These are phyloP conservation scores for Tenthredo distinguenda DNA, from an alignment of 2,888 invertebrate genomes.

Conservation along the genomic window DNA sequence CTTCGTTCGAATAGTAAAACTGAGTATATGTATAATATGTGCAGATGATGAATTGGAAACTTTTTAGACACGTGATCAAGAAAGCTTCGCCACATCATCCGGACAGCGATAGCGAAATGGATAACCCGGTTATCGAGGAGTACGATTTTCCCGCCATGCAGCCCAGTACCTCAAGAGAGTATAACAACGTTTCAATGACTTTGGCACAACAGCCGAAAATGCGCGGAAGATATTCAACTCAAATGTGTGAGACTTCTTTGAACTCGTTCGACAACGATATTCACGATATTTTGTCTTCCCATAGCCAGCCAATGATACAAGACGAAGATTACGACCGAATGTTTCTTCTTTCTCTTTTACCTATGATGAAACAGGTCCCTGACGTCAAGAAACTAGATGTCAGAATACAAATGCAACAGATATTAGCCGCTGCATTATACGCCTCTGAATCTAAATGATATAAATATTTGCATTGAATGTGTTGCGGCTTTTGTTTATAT, in stretches of 20 bases:
- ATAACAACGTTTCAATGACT: constrained; percentile 54
- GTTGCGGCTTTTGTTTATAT: constrained; percentile 30
- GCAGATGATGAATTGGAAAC: not conserved
- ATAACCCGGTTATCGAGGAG: constrained; percentile 69
- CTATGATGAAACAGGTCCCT: constrained; percentile 71
- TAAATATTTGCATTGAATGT: constrained; percentile 25
- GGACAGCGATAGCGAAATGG: constrained; percentile 67
- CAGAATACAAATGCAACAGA: constrained; percentile 75
- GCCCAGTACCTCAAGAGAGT: constrained; percentile 60
- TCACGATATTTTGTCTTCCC: constrained; percentile 69
- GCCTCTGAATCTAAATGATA: constrained; percentile 50
- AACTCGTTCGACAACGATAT: constrained; percentile 70
- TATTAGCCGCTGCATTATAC: constrained; percentile 61
- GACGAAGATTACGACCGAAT: constrained; percentile 75
- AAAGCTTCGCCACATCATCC: constrained; percentile 41
- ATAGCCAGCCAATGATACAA: constrained; percentile 66
- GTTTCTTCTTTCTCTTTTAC: constrained; percentile 73
- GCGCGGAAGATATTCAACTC: constrained; percentile 64
- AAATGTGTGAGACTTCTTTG: constrained; percentile 70
- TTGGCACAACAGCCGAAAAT: constrained; percentile 34
- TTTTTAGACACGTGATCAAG: constrained; percentile 21
- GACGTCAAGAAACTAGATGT: constrained; percentile 73
- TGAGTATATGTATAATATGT: too few species aligned
- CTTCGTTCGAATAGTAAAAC: not conserved
- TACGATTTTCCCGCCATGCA: constrained; percentile 67